Evolutionary conservation across 2,888 invertebrate species (phyloP), one percentile per base, ranked within the genome.

Genomic region (Lacanobia wlatinum): DNA sequence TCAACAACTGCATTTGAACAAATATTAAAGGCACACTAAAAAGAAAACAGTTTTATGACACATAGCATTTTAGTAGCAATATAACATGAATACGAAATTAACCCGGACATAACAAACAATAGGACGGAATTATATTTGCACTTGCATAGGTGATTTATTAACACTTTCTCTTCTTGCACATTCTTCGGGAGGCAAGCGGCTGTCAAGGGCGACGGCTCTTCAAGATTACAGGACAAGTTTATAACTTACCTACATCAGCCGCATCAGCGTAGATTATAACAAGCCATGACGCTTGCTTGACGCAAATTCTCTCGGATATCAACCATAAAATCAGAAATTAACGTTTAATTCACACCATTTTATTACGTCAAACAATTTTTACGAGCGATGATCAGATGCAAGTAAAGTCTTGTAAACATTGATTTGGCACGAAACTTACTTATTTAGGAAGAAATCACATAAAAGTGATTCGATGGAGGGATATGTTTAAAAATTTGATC

Each of bases 301-400:
- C 91, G 92, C 86, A 91, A 86, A 87, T 87, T 85, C 82, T 59
- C 80, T 88, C 88, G 92, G 92, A 94, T 91, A 91, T 90, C 82
- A 85, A 82, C 79, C 86, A 89, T 93, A 91, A 93, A 92, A 88
- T 76, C 71, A 50, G 70, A 86, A 83, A 85, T 88, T 86, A 86
- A 89, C 83, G 87, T 78, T 85, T 87, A 85, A 88, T 87, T 82
- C 76, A 80, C 80, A 70, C 74, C 73, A 80, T 83, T 80, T 85
- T 84, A 78, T 82, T 80, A 74, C 85, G 81, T 79, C 71, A 80
- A 83, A 83, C 73, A 72, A 80, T 76, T 84, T 81, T 84, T 77
- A 85, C 71, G 83, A 80, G 71, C 71, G 70, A 79, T 82, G 82
- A 82, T 75, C 69, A 77, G 76, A 80, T 70, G 64, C 70, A 61